Evolutionary conservation across 1,140 invertebrate genomes (phyloP).

Genomic region (Lutraria rhynchaena): DNA sequence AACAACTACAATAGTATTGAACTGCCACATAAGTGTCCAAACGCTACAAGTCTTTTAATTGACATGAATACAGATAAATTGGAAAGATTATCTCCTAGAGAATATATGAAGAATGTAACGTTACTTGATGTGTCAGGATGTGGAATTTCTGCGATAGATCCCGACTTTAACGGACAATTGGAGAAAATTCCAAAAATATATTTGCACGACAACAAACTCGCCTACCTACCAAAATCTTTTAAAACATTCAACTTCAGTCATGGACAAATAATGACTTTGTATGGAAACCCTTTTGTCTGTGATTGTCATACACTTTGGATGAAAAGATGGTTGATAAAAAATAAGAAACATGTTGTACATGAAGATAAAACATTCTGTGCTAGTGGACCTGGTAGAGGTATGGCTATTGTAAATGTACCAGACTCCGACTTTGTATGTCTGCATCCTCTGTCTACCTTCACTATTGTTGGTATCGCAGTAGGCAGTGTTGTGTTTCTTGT

Average conservation of each 20-base stretch:
- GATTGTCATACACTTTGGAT: constrained; percentile 45
- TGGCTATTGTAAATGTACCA: constrained; percentile 28
- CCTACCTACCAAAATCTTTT: background rate
- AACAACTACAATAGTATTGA: background rate
- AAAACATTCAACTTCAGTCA: background rate
- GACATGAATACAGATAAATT: background rate
- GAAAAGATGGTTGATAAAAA: constrained; percentile 46
- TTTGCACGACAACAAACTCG: constrained; percentile 10
- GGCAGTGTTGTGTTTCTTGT: constrained; percentile 24
- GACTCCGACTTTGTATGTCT: background rate
- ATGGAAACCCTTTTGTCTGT: constrained; percentile 59
- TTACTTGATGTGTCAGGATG: constrained; percentile 16
- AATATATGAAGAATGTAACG: background rate
- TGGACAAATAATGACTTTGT: constrained; percentile 36
- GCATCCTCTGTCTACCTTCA: background rate
- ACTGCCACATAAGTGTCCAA: background rate
- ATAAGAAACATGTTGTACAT: constrained; percentile 23
- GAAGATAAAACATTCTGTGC: constrained; percentile 51
- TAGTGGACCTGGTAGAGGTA: constrained; percentile 26
- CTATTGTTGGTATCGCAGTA: constrained; percentile 32
- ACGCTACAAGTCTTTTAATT: background rate
- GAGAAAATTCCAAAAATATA: background rate
- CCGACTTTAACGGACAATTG: background rate
- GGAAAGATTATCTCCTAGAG: background rate
- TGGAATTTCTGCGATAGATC: background rate